Percentiles rank a stretch among this genome's conserved stretches.
These are phyloP conservation scores for Oxytorus armatus DNA, from an alignment of 2,888 invertebrate genomes.

Conservation along the genomic window DNA sequence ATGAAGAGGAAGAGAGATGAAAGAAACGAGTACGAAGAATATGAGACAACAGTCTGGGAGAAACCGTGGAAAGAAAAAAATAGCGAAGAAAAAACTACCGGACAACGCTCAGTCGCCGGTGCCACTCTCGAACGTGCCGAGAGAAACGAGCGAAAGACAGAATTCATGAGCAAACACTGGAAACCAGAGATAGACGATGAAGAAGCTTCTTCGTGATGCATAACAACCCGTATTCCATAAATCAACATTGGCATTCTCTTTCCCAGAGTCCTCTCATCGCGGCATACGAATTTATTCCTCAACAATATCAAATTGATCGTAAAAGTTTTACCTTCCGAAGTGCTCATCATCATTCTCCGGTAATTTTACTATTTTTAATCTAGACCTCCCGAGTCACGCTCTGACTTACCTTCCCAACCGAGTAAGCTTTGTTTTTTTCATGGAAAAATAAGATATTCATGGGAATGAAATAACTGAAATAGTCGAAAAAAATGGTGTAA, in stretches of 20 bases:
- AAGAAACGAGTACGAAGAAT: constrained; percentile 56
- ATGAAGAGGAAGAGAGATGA: constrained; percentile 11
- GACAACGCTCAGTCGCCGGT: constrained; percentile 33
- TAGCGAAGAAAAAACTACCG: constrained; percentile 22
- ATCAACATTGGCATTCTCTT: constrained; percentile 50
- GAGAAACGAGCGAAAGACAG: constrained; percentile 20
- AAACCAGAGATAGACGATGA: constrained; percentile 12
- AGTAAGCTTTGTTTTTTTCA: no score
- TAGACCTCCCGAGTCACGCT: no score
- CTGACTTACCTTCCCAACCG: no score
- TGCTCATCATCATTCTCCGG: background rate
- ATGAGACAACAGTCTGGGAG: constrained; percentile 5
- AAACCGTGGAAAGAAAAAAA: background rate
- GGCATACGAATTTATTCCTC: constrained; percentile 22
- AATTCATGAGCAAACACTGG: constrained; percentile 49
- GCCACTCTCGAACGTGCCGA: constrained; percentile 30
- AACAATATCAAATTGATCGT: background rate
- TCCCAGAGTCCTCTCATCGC: constrained; percentile 4
- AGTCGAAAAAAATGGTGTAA: no score
- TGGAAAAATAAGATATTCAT: no score
- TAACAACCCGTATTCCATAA: constrained; percentile 42
- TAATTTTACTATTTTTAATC: background rate
- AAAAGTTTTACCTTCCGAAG: no score
- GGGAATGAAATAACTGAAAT: no score
- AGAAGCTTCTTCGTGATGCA: constrained; percentile 6